phyloP scores from a whole-genome alignment of 2,113 vertebrate genomes.

The Microtus oregoni region DNA sequence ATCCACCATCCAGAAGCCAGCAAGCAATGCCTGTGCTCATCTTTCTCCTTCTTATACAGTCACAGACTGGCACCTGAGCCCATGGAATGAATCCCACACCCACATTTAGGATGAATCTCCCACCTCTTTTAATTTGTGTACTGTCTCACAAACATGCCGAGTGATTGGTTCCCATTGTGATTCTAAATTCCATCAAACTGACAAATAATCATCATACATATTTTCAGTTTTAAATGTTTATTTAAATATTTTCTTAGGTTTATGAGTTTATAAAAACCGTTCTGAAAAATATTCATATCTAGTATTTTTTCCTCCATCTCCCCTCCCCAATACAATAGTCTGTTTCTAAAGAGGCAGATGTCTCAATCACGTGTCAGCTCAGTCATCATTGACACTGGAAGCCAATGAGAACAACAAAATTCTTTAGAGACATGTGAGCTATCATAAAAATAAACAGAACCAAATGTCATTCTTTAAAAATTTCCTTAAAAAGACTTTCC shows the following conservation, averaged over 20 bases:
- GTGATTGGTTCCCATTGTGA: background rate
- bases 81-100: background rate
- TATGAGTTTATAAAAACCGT: background rate
- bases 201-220: background rate
- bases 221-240: background rate
- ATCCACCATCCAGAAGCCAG: background rate
- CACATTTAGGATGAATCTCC: background rate
- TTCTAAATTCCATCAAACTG: background rate
- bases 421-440: background rate
- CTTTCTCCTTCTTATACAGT: background rate
- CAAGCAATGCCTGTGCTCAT: background rate
- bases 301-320: background rate
- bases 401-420: background rate
- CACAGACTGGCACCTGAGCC: no score
- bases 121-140: background rate
- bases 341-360: background rate
- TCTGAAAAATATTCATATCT: background rate
- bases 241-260: background rate
- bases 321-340: background rate
- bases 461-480: background rate
- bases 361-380: background rate
- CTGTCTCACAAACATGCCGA: background rate
- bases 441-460: slow-evolving; percentile 26
- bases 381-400: background rate
- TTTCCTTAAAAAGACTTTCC: slow-evolving; percentile 7